Base-by-base conservation (phyloP, 2,113 vertebrate genomes). In the Rhabdornis inornatus region DNA sequence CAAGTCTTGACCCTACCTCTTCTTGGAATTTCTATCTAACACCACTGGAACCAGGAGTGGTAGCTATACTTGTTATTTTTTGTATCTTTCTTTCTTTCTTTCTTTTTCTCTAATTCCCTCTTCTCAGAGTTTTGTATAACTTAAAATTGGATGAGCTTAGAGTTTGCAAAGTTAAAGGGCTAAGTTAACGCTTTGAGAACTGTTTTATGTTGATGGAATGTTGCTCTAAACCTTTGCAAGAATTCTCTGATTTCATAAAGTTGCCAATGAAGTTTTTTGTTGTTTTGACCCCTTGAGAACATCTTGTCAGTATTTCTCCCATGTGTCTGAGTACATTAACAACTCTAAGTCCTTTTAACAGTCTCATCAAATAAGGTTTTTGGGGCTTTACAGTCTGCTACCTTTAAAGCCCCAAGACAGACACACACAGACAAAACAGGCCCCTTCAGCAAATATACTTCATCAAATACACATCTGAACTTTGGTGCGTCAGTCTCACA, bases 291-390 rank as follows among this genome's bases (percentile, higher is more conserved):
- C 40, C 55, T 52, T 39, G 28, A 39, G 23, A 69, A 33, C 13
- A 69, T 28, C 28, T 68, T 42, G 31, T 77, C 21, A 52, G 28
- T 28, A 61, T 37, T 45, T 68, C 33, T 77, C 17, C 37, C 0
- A 0, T 3, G 10, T 0, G 0, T 39, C 39, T 45, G 12, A 69
- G 55, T 53, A 77, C 7, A 8, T 2, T 15, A 77, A 33, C 22
- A 44, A 68, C 11, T 0, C 0, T 27, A 59, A 77, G 28, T 18
- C 18, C 28, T 77, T 87, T 23, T 10, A 61, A 60, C 23, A 69
- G 18, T 45, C 23, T 45, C 2, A 2, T 10, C 33, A 31, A 53
- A 39, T 61, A 47, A 69, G 10, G 23, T 28, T 61, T 53, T 28
- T 10, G 33, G 45, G 45, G 39, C 22, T 18, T 52, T 60, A 37